phyloP scores from a whole-genome alignment of 2,113 vertebrate genomes.

The Brevimyrus niger region DNA sequence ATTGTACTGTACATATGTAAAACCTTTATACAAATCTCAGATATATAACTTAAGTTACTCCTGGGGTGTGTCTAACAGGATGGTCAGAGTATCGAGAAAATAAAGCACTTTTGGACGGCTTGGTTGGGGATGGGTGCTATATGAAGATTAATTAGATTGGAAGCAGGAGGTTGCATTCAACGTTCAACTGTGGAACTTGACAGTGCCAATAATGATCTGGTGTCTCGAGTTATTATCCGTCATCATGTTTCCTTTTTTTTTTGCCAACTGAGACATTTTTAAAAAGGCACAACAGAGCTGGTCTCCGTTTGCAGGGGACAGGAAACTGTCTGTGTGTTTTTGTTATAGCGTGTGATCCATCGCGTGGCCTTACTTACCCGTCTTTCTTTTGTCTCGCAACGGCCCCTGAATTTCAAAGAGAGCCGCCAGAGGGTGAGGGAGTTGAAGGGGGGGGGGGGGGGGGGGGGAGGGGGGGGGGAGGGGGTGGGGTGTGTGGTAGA shows the following conservation, averaged over 20 bases:
- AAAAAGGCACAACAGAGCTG: neutral
- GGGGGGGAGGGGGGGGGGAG: no score
- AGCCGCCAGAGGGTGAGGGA: neutral
- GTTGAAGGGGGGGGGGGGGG: no score
- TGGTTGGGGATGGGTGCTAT: neutral
- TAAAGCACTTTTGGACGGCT: neutral
- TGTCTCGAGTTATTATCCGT: neutral
- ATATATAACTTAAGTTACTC: neutral
- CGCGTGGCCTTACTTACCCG: constrained; percentile 7
- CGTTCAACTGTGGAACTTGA: neutral
- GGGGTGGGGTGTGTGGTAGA: no score
- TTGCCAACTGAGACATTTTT: constrained; percentile 2
- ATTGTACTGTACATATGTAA: constrained; percentile 16
- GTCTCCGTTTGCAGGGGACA: neutral
- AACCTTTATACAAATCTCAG: neutral
- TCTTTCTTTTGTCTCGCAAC: neutral
- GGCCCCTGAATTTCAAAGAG: neutral
- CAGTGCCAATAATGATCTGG: constrained; percentile 8
- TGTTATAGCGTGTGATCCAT: constrained; percentile 6
- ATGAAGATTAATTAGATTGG: neutral
- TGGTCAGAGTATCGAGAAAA: neutral
- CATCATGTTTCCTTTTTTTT: neutral
- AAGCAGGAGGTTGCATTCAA: neutral
- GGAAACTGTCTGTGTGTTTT: constrained; percentile 4
- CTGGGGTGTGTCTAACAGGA: neutral